A percentile compares a stretch with the other conserved stretches of the same genome.
phyloP scores from a whole-genome alignment of 2,888 invertebrate species.

The Netelia fuscicornis region DNA sequence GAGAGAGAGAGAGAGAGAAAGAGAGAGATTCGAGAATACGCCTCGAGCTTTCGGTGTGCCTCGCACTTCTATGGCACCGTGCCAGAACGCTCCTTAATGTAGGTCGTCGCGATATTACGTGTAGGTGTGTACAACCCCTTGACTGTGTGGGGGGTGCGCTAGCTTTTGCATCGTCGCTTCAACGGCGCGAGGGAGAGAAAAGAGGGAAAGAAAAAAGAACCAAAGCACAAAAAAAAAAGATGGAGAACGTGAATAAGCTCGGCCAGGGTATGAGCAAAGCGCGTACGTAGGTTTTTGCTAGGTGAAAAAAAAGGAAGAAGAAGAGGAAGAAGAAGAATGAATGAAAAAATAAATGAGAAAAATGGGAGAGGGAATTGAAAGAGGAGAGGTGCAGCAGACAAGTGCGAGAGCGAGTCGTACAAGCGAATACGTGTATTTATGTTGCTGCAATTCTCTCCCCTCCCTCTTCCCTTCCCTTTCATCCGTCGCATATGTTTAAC shows the following conservation, averaged over 20 bases:
- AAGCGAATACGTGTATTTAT: neutral
- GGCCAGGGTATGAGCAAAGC: conserved; percentile 44
- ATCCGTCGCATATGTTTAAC: neutral
- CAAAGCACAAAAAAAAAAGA: conserved; percentile 42
- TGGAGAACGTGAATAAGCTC: conserved; percentile 61
- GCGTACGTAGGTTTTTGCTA: conserved; percentile 42
- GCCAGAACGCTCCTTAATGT: conserved; percentile 78
- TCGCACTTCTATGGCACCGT: conserved; percentile 73
- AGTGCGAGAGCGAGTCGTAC: neutral
- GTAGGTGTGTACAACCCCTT: conserved; percentile 31
- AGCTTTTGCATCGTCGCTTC: conserved; percentile 62
- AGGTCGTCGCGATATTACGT: conserved; percentile 76
- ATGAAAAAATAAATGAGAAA: neutral
- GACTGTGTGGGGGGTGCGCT: conserved; percentile 25
- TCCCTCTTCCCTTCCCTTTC: neutral
- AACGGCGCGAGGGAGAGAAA: conserved; percentile 30
- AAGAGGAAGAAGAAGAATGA: neutral
- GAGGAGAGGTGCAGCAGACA: neutral
- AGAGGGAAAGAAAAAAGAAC: neutral
- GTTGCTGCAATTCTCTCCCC: neutral
- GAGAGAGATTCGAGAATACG: conserved; percentile 4
- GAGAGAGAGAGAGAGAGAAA: neutral
- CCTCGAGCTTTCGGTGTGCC: conserved; percentile 16
- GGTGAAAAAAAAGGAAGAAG: conserved; percentile 44
- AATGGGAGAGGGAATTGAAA: too few species aligned